Percentiles rank a stretch among this genome's conserved stretches.
phyloP scores from a whole-genome alignment of 2,797 vertebrate species.

The Trichosurus vulpecula region DNA sequence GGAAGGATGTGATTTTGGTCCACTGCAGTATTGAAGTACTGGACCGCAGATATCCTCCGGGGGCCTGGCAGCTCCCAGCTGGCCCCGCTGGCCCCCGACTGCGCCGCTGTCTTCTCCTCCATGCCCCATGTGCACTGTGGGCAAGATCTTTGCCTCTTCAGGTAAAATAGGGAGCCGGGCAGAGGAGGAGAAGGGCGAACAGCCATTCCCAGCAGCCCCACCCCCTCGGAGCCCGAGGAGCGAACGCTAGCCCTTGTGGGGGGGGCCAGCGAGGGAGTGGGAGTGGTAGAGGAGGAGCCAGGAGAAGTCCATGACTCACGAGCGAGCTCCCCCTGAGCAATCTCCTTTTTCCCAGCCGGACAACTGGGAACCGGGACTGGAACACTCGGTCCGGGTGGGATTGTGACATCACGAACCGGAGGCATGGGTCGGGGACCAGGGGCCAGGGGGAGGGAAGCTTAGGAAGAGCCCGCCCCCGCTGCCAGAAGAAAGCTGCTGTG shows the following conservation, averaged over 20 bases:
- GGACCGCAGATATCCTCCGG: constrained; percentile 83
- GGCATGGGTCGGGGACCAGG: constrained; percentile 4
- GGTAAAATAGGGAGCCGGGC: constrained; percentile 70
- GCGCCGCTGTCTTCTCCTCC: constrained; percentile 72
- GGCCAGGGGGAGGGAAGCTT: not conserved
- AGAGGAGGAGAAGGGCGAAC: constrained; percentile 68
- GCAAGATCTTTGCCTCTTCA: constrained; percentile 71
- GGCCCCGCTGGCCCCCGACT: constrained; percentile 47
- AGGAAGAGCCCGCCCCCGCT: not conserved
- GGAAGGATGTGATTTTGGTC: constrained; percentile 90
- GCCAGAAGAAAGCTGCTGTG: not conserved
- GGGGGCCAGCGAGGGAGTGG: constrained; percentile 60
- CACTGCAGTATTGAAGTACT: constrained; percentile 88
- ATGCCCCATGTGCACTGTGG: constrained; percentile 78
- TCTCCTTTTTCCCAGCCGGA: constrained; percentile 32
- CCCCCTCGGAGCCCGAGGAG: constrained; percentile 72
- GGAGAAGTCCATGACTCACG: constrained; percentile 79
- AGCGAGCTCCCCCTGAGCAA: constrained; percentile 45
- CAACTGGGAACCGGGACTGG: constrained; percentile 41
- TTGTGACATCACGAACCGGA: constrained; percentile 73
- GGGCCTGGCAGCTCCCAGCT: constrained; percentile 85
- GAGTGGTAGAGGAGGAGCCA: constrained; percentile 74
- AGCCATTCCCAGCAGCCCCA: constrained; percentile 76
- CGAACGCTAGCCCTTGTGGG: constrained; percentile 65
- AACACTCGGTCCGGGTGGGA: constrained; percentile 52